A percentile compares a stretch with the other conserved stretches of the same genome.
phyloP scores from a whole-genome alignment of 2,797 vertebrate genomes.

The Tolypeutes matacus region DNA sequence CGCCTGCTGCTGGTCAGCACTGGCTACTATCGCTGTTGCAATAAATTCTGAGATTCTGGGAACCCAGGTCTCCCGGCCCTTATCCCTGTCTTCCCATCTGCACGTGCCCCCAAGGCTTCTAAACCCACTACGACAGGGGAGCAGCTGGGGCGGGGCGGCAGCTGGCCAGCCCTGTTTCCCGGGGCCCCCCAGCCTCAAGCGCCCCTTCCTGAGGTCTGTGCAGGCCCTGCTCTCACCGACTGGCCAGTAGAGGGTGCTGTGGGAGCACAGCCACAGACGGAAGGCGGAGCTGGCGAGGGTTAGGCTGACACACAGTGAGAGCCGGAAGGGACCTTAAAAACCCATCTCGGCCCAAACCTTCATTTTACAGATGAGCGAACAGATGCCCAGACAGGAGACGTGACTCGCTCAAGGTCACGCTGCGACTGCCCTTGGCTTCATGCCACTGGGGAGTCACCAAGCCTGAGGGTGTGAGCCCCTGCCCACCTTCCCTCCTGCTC shows the following conservation, averaged over 20 bases:
- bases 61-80: conserved; percentile 27
- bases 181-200: accelerated
- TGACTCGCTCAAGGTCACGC: conserved; percentile 65
- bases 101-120: not conserved
- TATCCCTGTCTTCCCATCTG: not conserved
- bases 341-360: conserved; percentile 34
- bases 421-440: not conserved
- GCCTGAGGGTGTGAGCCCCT: not conserved
- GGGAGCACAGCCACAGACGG: not conserved
- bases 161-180: not conserved
- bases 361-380: conserved; percentile 71
- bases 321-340: not conserved
- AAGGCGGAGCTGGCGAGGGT: not conserved
- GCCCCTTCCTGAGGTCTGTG: too few species aligned
- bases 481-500: too few species aligned
- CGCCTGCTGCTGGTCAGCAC: not conserved
- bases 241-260: conserved; percentile 75
- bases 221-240: not conserved
- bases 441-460: not conserved
- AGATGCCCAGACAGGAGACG: conserved; percentile 47
- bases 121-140: not conserved
- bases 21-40: not conserved
- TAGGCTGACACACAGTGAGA: not conserved
- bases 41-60: not conserved
- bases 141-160: too few species aligned